Conservation (phyloP, 2,113 vertebrate genomes). For the Pomatostomus ruficeps region DNA sequence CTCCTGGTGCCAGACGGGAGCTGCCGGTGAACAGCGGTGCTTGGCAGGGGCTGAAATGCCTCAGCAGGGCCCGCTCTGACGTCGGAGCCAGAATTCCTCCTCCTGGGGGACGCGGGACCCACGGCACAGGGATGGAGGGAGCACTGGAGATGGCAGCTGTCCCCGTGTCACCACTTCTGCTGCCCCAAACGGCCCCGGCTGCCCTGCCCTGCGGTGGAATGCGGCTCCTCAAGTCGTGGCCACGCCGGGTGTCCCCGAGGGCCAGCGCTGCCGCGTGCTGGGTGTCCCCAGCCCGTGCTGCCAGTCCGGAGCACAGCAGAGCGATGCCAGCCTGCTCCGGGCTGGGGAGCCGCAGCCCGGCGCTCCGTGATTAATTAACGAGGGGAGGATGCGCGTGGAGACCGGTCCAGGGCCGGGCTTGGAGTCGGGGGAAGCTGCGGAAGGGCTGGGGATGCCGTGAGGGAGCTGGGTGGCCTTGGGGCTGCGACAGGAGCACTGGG, state of each 20-base stretch:
- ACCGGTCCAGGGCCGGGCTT: background rate
- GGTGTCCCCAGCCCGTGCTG: background rate
- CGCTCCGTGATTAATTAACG: rapidly evolving
- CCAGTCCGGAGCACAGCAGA: too few relatives aligned
- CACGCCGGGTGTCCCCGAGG: background rate
- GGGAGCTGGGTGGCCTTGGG: background rate
- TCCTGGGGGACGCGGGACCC: background rate
- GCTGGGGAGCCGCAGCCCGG: background rate
- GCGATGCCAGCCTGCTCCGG: background rate
- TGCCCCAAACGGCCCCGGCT: rapidly evolving
- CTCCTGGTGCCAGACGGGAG: background rate
- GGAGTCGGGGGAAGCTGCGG: background rate
- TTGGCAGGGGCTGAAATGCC: background rate
- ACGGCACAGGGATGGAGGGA: rapidly evolving
- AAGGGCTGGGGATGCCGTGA: rapidly evolving
- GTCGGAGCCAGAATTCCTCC: background rate
- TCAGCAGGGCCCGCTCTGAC: background rate
- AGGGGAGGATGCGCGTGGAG: background rate
- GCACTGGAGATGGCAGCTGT: rapidly evolving
- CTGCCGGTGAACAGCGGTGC: background rate
- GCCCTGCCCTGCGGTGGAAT: background rate
- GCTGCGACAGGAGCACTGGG: rapidly evolving
- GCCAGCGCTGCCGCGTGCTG: rapidly evolving
- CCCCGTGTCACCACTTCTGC: background rate
- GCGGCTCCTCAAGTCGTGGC: background rate